phyloP scores from a whole-genome alignment of 2,113 vertebrate species.

The Paradisaea rubra region DNA sequence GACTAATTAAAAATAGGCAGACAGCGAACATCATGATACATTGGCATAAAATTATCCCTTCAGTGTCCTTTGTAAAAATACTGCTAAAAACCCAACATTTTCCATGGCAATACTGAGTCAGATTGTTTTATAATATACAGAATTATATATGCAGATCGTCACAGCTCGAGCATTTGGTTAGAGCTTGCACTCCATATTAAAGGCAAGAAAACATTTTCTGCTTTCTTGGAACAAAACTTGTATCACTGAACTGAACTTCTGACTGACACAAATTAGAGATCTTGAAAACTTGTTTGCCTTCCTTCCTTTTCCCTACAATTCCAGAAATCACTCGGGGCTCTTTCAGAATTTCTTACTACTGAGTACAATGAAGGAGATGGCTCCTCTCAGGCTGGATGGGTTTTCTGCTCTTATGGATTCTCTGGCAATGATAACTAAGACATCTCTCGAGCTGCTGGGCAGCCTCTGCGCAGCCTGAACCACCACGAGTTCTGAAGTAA shows the following conservation, averaged over 20 bases:
- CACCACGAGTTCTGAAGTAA: background rate
- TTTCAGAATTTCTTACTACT: background rate
- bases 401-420: background rate
- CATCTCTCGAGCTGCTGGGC: background rate
- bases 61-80: conserved; percentile 38
- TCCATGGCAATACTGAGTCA: conserved; percentile 44
- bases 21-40: conserved; percentile 20
- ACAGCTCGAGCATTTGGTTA: background rate
- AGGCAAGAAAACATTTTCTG: background rate
- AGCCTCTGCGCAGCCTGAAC: background rate
- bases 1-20: conserved; percentile 61
- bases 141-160: conserved; percentile 1
- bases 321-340: background rate
- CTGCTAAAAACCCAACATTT: conserved; percentile 2
- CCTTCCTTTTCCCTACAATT: background rate
- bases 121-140: conserved; percentile 17
- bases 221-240: background rate
- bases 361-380: background rate
- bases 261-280: background rate
- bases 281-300: background rate
- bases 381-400: background rate
- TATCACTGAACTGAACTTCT: background rate
- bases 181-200: background rate
- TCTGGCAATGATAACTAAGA: background rate
- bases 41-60: conserved; percentile 53